Evolutionary conservation across 1,140 invertebrate species (phyloP).

Genomic region (Mylabris phalerata): DNA sequence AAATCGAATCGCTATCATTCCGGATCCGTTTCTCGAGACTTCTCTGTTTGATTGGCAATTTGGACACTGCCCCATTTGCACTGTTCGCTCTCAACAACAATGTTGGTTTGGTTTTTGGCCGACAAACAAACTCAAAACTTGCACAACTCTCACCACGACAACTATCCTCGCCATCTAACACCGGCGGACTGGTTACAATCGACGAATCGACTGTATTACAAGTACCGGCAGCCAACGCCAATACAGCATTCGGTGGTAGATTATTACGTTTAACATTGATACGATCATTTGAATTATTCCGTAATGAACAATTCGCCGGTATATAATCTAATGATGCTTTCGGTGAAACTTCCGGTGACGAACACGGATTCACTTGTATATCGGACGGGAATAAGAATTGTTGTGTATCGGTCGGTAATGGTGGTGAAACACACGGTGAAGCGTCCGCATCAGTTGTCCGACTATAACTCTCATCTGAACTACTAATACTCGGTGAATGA

Average conservation of each 20-base stretch:
- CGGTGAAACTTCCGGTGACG: constrained; percentile 45
- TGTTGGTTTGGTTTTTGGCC: constrained; percentile 32
- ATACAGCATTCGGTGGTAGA: constrained; percentile 44
- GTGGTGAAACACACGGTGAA: constrained; percentile 53
- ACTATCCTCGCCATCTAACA: constrained; percentile 38
- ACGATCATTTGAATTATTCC: constrained; percentile 31
- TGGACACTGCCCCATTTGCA: constrained; percentile 29
- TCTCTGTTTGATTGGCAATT: constrained; percentile 29
- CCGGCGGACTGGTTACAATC: constrained; percentile 41
- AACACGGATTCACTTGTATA: constrained; percentile 50
- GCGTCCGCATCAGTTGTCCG: constrained; percentile 62
- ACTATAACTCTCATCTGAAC: constrained; percentile 73
- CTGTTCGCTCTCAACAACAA: constrained; percentile 29
- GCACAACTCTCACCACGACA: constrained; percentile 54
- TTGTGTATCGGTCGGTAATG: constrained; percentile 46
- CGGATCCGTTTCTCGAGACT: constrained; percentile 31
- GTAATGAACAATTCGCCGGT: constrained; percentile 41
- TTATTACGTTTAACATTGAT: constrained; percentile 35
- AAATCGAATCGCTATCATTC: constrained; percentile 37
- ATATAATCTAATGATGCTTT: constrained; percentile 45
- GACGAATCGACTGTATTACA: constrained; percentile 41
- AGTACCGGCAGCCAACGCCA: constrained; percentile 40
- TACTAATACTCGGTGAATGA: constrained; percentile 69
- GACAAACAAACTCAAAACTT: constrained; percentile 54
- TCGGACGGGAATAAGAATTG: constrained; percentile 57